Base-by-base conservation (phyloP, 2,113 vertebrate species). In the Nothocercus nigrocapillus region DNA sequence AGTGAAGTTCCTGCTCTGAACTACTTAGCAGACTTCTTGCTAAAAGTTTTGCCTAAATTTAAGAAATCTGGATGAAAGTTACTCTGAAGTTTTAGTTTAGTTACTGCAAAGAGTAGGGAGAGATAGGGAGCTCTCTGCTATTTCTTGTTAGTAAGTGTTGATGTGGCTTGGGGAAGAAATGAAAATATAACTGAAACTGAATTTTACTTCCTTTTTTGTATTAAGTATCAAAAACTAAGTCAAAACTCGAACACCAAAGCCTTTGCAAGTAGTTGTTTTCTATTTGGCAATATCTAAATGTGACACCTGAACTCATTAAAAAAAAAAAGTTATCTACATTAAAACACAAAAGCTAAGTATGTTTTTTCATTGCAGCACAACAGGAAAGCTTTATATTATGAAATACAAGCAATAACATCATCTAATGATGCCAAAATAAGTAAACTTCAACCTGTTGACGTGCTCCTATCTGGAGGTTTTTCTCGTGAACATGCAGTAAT, bases 401-500 rank as follows among this genome's bases (percentile, higher is more conserved):
- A 86, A 79, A 53, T 12, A 42, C 6, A 22, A 82, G 81, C 69
- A 73, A 25, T 64, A 74, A 51, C 58, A 38, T 27, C 6, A 82
- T 69, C 77, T 93, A 95, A 87, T 0, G 0, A 27, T 84, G 91
- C 94, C 66, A 27, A 90, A 93, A 63, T 77, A 10, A 90, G 85
- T 78, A 58, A 69, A 83, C 90, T 47, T 92, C 85, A 82, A 32
- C 81, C 83, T 92, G 83, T 63, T 94, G 93, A 93, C 83, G 62
- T 88, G 64, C 72, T 72, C 69, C 66, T 89, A 3, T 82, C 44
- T 77, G 62, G 36, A 85, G 74, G 63, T 87, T 81, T 92, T 94
- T 87, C 86, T 95, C 94, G 59, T 82, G 94, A 92, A 76, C 67
- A 0, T 66, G 81, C 90, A 96, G 82, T 94, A 96, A 93, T 53